Conservation (phyloP, 2,797 vertebrate genomes). For the Gymnoscopelus microlampas region DNA sequence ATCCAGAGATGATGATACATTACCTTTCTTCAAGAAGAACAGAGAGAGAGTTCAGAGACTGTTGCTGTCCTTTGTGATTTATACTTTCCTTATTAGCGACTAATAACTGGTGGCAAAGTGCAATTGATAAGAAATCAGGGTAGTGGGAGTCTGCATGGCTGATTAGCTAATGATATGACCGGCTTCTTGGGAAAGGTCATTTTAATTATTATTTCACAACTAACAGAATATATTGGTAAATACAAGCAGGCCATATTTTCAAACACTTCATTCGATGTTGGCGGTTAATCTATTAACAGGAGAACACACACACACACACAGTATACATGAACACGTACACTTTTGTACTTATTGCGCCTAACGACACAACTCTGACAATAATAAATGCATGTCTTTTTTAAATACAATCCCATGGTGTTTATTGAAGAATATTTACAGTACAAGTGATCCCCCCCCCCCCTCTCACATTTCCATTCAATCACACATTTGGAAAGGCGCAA, state of each 20-base stretch:
- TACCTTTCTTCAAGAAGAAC: slow-evolving; percentile 61
- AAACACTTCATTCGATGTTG: no score
- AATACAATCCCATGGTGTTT: slow-evolving; percentile 75
- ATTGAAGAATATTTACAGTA: slow-evolving; percentile 82
- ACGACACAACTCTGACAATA: no score
- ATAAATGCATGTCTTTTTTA: slow-evolving; percentile 4
- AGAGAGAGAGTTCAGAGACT: slow-evolving; percentile 13
- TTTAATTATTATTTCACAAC: background rate
- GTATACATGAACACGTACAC: no score
- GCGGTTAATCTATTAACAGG: background rate
- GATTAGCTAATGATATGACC: slow-evolving; percentile 23
- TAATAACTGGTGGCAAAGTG: slow-evolving; percentile 78
- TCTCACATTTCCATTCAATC: slow-evolving; percentile 51
- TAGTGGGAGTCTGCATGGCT: slow-evolving; percentile 18
- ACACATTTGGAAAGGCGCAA: slow-evolving; percentile 51
- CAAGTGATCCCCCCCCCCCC: slow-evolving; percentile 53
- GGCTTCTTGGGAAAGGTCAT: slow-evolving; percentile 11
- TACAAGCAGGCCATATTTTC: background rate
- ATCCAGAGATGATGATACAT: slow-evolving; percentile 15
- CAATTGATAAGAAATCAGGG: slow-evolving; percentile 71
- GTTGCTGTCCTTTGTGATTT: slow-evolving; percentile 48
- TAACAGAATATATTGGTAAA: background rate
- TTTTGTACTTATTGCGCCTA: no score
- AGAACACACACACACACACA: background rate
- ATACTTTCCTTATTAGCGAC: slow-evolving; percentile 69